A percentile compares a stretch with the other conserved stretches of the same genome.
These are phyloP conservation scores for Parnassius mnemosyne DNA, from an alignment of 2,888 invertebrate species.

Conservation along the genomic window DNA sequence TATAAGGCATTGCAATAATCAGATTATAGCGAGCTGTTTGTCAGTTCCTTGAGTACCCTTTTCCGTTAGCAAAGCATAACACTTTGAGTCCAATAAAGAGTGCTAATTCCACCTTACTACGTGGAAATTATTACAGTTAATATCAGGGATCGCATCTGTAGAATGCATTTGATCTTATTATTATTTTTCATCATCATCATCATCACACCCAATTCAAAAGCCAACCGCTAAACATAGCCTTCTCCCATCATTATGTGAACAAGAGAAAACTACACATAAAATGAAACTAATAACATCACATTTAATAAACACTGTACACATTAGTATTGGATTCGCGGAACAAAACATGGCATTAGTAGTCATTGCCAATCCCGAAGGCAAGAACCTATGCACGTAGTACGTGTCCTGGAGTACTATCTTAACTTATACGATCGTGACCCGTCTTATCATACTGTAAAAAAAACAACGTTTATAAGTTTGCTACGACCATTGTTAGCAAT, in stretches of 20 bases:
- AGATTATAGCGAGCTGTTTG: slow-evolving; percentile 19
- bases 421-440: slow-evolving; percentile 15
- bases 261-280: too few species aligned
- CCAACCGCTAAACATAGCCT: too few species aligned
- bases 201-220: too few species aligned
- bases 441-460: slow-evolving; percentile 18
- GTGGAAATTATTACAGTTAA: slow-evolving; percentile 11
- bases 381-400: slow-evolving; percentile 1
- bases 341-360: slow-evolving; percentile 13
- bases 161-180: background rate
- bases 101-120: slow-evolving; percentile 3
- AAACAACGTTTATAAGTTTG: slow-evolving; percentile 9
- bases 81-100: background rate
- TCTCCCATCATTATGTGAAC: too few species aligned
- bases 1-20: slow-evolving; percentile 18
- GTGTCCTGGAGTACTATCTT: slow-evolving; percentile 12
- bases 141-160: slow-evolving; percentile 6
- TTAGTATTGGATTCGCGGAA: slow-evolving; percentile 4
- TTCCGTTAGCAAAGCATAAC: slow-evolving; percentile 20
- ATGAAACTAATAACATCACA: too few species aligned
- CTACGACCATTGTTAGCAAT: slow-evolving; percentile 14
- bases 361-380: slow-evolving; percentile 4
- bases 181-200: background rate
- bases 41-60: slow-evolving; percentile 15
- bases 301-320: background rate